A percentile compares a stretch with the other conserved stretches of the same genome.
Evolutionary conservation across 2,797 vertebrate genomes (phyloP).

Genomic region (Halcyon chelicuti): DNA sequence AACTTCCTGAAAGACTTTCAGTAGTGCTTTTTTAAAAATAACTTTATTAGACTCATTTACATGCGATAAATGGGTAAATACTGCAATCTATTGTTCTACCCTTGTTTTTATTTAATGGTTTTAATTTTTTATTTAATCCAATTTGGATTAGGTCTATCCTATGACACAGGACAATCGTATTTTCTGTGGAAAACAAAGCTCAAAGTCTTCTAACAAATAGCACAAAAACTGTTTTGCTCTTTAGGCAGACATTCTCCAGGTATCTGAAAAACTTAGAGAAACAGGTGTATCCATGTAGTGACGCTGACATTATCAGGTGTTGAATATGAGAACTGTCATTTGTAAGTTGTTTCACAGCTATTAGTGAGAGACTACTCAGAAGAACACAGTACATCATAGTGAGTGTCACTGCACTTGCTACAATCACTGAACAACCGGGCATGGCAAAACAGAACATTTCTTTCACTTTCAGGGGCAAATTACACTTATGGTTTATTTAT

Average conservation of each 20-base stretch:
- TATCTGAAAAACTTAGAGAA: not conserved
- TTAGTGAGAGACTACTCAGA: constrained; percentile 1
- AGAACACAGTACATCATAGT: not conserved
- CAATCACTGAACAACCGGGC: not conserved
- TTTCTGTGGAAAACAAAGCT: not conserved
- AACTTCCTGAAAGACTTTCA: not conserved
- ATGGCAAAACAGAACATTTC: constrained; percentile 1
- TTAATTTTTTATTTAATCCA: not conserved
- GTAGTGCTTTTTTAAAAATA: not conserved
- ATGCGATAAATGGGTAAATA: not conserved
- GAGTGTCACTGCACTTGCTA: not conserved
- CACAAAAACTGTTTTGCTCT: not conserved
- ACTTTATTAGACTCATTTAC: not conserved
- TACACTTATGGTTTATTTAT: not conserved
- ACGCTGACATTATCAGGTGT: not conserved
- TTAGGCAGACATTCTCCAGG: not conserved
- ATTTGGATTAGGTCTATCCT: not conserved
- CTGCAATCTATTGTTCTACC: not conserved
- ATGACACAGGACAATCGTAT: not conserved
- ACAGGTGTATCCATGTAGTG: not conserved
- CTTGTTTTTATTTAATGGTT: not conserved
- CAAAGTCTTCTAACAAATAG: constrained; percentile 5
- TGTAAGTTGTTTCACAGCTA: constrained; percentile 17
- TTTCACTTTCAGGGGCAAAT: not conserved
- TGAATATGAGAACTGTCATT: not conserved